phyloP scores from a whole-genome alignment of 1,140 invertebrate genomes.

The Drosophila malerkotliana region DNA sequence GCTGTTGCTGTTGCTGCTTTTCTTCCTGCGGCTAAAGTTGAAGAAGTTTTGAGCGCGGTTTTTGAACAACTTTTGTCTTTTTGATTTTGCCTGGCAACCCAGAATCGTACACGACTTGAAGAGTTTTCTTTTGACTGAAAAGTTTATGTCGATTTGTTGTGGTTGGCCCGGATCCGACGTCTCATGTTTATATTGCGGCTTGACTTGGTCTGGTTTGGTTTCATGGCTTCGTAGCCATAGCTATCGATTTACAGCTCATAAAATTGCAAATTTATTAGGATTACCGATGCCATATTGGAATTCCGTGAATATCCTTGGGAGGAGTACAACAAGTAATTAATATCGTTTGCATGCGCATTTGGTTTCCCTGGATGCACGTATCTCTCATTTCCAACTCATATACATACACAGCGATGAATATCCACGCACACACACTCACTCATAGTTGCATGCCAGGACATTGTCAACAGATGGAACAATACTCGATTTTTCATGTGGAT shows the following conservation, averaged over 20 bases:
- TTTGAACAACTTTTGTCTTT: slow-evolving; percentile 59
- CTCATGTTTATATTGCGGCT: slow-evolving; percentile 20
- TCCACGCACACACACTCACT: neutral
- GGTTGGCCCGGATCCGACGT: slow-evolving; percentile 9
- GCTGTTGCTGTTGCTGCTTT: slow-evolving; percentile 6
- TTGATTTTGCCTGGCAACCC: slow-evolving; percentile 54
- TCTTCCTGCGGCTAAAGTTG: slow-evolving; percentile 53
- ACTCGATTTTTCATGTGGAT: slow-evolving; percentile 44
- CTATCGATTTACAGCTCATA: slow-evolving; percentile 36
- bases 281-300: neutral
- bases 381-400: slow-evolving; percentile 6
- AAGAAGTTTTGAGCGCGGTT: slow-evolving; percentile 61
- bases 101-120: slow-evolving; percentile 25
- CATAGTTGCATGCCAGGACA: neutral
- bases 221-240: no score
- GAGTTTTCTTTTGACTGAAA: slow-evolving; percentile 44
- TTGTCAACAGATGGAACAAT: slow-evolving; percentile 39
- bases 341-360: slow-evolving; percentile 47
- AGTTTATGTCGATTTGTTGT: slow-evolving; percentile 40
- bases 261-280: slow-evolving; percentile 21
- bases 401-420: neutral
- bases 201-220: neutral
- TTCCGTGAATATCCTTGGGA: slow-evolving; percentile 14
- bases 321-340: slow-evolving; percentile 46
- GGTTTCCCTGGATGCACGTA: slow-evolving; percentile 15